Percentiles rank a stretch among this genome's conserved stretches.
These are phyloP conservation scores for Microchrysa polita DNA, from an alignment of 2,888 invertebrate species.

Conservation along the genomic window DNA sequence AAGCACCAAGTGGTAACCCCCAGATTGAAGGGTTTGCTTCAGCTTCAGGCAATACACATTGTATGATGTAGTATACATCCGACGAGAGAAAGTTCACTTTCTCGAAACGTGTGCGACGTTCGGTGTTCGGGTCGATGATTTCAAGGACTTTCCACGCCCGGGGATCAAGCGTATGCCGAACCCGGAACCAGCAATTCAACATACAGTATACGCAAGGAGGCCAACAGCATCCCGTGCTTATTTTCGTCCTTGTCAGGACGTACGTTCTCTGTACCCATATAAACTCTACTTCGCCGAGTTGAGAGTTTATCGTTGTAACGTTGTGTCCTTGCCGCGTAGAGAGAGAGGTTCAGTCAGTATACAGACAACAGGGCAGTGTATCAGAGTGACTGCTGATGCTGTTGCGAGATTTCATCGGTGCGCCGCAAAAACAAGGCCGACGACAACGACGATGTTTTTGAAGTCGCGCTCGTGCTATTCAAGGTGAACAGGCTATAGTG, in stretches of 20 bases:
- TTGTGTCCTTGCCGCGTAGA: too few relatives aligned
- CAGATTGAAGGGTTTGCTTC: background rate
- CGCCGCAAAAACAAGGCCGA: background rate
- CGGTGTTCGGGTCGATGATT: constrained; percentile 15
- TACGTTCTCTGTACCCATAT: background rate
- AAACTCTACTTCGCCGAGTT: background rate
- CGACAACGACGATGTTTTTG: background rate
- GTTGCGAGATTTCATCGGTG: constrained; percentile 4
- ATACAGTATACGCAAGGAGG: background rate
- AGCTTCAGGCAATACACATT: constrained; percentile 18
- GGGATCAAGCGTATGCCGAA: constrained; percentile 19
- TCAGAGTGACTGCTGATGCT: background rate
- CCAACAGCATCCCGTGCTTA: constrained; percentile 6
- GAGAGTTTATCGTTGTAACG: too few relatives aligned
- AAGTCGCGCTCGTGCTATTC: background rate
- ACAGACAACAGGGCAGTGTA: constrained; percentile 24
- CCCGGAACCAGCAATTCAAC: too few relatives aligned
- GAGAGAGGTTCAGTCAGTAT: background rate
- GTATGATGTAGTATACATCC: too few relatives aligned
- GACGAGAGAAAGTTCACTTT: constrained; percentile 27
- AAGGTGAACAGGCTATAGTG: constrained; percentile 11
- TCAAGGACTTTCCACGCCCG: constrained; percentile 34
- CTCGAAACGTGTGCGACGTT: constrained; percentile 8
- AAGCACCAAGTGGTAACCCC: constrained; percentile 5
- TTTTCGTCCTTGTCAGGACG: background rate